Evolutionary conservation across 2,888 invertebrate species (phyloP).

Genomic region (Thyatira batis): DNA sequence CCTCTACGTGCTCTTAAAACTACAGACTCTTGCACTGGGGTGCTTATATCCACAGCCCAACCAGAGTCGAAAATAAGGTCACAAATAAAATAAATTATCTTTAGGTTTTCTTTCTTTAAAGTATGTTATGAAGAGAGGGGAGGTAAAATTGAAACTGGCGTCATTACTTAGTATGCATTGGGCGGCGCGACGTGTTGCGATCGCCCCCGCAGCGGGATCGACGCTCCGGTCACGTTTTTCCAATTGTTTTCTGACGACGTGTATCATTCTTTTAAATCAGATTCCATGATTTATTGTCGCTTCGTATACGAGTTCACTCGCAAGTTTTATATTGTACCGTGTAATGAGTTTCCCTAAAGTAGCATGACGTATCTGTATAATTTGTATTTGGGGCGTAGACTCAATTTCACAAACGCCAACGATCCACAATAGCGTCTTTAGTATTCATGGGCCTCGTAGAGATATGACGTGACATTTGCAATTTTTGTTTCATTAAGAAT

Average conservation of each 20-base stretch:
- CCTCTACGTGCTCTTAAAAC: constrained; percentile 36
- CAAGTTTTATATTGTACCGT: constrained; percentile 20
- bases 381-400: constrained; percentile 65
- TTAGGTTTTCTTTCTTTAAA: constrained; percentile 20
- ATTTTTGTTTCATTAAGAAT: constrained; percentile 81
- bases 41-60: constrained; percentile 18
- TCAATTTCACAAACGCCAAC: constrained; percentile 69
- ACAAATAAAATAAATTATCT: constrained; percentile 11
- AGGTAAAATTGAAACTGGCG: constrained; percentile 75
- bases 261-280: constrained; percentile 79
- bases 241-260: constrained; percentile 82
- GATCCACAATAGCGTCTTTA: constrained; percentile 77
- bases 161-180: constrained; percentile 80
- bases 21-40: constrained; percentile 15
- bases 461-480: constrained; percentile 76
- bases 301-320: constrained; percentile 30
- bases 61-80: constrained; percentile 8
- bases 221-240: constrained; percentile 72
- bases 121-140: constrained; percentile 55
- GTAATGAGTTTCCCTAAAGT: constrained; percentile 50
- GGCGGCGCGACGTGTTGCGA: constrained; percentile 68
- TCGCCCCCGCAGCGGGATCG: constrained; percentile 62
- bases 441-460: constrained; percentile 76
- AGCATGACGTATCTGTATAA: constrained; percentile 64
- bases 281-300: constrained; percentile 68